These are phyloP conservation scores for Aplochiton taeniatus DNA, from an alignment of 2,797 vertebrate species.

Conservation along the genomic window DNA sequence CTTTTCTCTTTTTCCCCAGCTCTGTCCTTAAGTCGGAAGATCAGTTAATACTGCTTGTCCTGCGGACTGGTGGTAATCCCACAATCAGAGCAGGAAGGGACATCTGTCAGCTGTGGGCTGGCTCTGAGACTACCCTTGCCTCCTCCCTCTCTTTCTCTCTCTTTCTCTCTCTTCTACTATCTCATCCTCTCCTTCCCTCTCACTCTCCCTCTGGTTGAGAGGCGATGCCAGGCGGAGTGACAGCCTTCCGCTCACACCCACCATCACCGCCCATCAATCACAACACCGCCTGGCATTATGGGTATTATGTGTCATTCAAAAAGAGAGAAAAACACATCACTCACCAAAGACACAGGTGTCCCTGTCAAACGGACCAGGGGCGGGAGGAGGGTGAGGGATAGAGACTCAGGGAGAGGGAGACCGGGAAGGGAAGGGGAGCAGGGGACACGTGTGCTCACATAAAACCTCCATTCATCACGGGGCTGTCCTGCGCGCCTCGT, in stretches of 20 bases:
- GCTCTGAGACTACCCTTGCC: too few relatives aligned
- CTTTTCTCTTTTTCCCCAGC: not conserved
- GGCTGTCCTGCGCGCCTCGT: constrained; percentile 51
- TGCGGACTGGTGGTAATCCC: constrained; percentile 22
- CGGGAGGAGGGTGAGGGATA: constrained; percentile 13
- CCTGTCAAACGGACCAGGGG: constrained; percentile 43
- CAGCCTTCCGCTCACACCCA: constrained; percentile 35
- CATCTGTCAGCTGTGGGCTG: constrained; percentile 37
- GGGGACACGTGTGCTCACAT: constrained; percentile 54
- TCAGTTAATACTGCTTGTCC: constrained; percentile 26
- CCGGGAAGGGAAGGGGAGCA: constrained; percentile 28
- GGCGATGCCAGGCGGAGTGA: constrained; percentile 28
- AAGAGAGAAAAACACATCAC: constrained; percentile 51
- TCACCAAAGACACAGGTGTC: constrained; percentile 54
- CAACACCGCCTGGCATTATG: constrained; percentile 39
- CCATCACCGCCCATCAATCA: constrained; percentile 52
- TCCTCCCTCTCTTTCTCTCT: not conserved
- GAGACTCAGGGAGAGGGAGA: constrained; percentile 28
- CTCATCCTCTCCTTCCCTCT: not conserved
- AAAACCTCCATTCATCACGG: constrained; percentile 69
- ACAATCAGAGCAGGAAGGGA: constrained; percentile 22
- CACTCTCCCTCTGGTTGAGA: constrained; percentile 7
- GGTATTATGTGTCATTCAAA: constrained; percentile 54
- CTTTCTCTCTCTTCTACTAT: constrained; percentile 6
- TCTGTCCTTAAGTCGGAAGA: constrained; percentile 1